Evolutionary conservation across 2,797 vertebrate genomes (phyloP).

Genomic region (Notamacropus eugenii): DNA sequence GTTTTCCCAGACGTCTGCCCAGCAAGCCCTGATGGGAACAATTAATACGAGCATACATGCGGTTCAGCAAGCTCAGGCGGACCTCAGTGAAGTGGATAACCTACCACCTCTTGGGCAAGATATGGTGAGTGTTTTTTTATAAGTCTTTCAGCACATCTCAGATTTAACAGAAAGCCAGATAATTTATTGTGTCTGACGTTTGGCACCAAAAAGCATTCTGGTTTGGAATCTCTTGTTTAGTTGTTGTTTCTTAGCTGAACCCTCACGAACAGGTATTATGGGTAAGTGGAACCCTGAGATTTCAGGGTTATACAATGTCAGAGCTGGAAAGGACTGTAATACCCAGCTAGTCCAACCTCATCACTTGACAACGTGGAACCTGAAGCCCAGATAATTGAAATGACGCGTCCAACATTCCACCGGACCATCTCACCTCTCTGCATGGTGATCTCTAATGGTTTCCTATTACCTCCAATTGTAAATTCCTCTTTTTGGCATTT

Average conservation of each 20-base stretch:
- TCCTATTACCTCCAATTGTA: background rate
- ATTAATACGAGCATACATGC: constrained; percentile 99
- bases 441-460: background rate
- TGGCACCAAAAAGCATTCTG: background rate
- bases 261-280: background rate
- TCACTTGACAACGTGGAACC: background rate
- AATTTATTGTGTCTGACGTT: background rate
- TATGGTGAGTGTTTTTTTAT: constrained; percentile 87
- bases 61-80: constrained; percentile 95
- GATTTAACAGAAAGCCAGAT: background rate
- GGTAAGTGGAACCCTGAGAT: background rate
- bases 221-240: background rate
- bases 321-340: background rate
- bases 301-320: background rate
- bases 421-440: background rate
- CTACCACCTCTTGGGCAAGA: constrained; percentile 98
- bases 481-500: background rate
- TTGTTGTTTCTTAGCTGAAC: background rate
- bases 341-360: background rate
- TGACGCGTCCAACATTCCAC: background rate
- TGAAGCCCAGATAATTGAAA: background rate
- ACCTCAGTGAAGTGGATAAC: constrained; percentile 94
- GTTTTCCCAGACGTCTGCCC: constrained; percentile 92
- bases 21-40: constrained; percentile 98
- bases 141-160: accelerated